Percentiles rank a stretch among this genome's conserved stretches.
phyloP scores from a whole-genome alignment of 2,113 vertebrate genomes.

The Elaphurus davidianus region DNA sequence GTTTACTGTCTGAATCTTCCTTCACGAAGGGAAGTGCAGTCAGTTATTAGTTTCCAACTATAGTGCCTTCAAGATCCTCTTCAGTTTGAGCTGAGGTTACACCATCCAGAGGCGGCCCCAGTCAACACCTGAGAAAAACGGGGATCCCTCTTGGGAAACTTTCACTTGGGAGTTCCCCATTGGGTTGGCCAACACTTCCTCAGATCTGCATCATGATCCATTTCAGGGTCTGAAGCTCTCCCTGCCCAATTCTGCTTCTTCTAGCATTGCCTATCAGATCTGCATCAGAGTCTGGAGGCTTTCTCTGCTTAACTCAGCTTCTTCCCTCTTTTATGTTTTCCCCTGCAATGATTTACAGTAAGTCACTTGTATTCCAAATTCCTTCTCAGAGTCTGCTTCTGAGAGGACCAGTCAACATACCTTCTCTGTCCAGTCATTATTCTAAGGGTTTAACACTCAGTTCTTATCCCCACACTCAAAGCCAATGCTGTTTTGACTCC shows the following conservation, averaged over 20 bases:
- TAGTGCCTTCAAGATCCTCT: background rate
- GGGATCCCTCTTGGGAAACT: rapidly evolving
- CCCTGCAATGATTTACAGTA: background rate
- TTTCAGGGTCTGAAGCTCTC: background rate
- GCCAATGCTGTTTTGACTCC: background rate
- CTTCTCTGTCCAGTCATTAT: background rate
- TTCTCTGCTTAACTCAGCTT: background rate
- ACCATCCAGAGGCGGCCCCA: background rate
- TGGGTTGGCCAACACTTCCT: background rate
- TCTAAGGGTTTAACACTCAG: background rate
- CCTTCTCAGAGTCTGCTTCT: background rate
- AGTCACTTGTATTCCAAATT: background rate
- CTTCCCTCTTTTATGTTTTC: background rate
- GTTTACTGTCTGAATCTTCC: rapidly evolving
- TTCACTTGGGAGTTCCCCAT: background rate
- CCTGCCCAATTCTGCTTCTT: background rate
- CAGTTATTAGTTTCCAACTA: background rate
- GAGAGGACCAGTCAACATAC: background rate
- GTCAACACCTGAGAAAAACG: background rate
- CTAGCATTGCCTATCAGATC: background rate
- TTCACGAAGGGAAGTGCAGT: background rate
- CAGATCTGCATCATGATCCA: background rate
- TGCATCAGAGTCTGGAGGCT: background rate
- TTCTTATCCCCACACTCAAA: background rate
- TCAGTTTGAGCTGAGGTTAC: background rate